Evolutionary conservation across 2,113 vertebrate species (phyloP).

Genomic region (Meriones unguiculatus): DNA sequence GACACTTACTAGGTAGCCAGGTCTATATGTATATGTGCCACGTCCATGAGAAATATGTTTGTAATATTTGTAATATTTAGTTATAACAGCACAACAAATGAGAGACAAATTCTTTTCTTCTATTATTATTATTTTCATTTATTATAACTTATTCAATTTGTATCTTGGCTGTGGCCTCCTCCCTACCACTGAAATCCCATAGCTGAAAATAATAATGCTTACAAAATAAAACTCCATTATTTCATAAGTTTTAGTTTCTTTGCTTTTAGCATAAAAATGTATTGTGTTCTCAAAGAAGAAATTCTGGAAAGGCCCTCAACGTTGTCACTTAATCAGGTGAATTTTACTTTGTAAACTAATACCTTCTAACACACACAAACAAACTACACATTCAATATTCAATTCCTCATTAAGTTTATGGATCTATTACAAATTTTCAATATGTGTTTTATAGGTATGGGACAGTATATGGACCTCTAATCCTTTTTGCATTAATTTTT

Average conservation of each 20-base stretch:
- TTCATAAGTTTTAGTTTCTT: neutral
- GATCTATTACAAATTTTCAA: neutral
- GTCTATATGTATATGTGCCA: neutral
- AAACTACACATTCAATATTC: neutral
- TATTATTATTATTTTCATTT: too few relatives aligned
- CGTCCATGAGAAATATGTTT: neutral
- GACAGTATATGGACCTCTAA: neutral
- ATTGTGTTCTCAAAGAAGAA: neutral
- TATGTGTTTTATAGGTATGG: neutral
- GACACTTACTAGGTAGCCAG: neutral
- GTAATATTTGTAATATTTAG: neutral
- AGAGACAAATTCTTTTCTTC: neutral
- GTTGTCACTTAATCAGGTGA: neutral
- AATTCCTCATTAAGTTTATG: neutral
- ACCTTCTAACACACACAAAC: neutral
- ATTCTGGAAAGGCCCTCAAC: neutral
- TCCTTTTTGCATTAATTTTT: neutral
- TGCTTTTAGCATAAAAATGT: neutral
- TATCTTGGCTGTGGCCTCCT: too few relatives aligned
- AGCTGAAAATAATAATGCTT: neutral
- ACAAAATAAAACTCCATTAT: neutral
- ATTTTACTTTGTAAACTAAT: neutral
- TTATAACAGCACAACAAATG: neutral
- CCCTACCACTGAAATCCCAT: neutral
- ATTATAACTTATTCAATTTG: too few relatives aligned